These are phyloP conservation scores for Falco punctatus DNA, from an alignment of 2,113 vertebrate genomes.

Conservation along the genomic window DNA sequence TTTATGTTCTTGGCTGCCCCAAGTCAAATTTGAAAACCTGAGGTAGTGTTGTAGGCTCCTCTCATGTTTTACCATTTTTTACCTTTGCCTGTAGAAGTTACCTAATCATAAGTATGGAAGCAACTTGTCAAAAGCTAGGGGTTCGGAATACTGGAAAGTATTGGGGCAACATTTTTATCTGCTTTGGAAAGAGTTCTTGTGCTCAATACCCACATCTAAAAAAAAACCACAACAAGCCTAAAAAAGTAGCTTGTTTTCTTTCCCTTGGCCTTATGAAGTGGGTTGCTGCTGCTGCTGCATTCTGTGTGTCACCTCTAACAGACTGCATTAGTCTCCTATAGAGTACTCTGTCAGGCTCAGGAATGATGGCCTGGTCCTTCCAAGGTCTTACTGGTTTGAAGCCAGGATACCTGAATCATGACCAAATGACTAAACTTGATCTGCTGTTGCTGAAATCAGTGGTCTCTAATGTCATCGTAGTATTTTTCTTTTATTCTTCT, in stretches of 20 bases:
- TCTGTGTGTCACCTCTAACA: not conserved
- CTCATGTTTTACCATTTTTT: not conserved
- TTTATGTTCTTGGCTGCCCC: not conserved
- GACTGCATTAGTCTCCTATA: not conserved
- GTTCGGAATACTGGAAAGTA: not conserved
- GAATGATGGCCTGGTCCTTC: not conserved
- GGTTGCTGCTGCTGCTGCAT: not conserved
- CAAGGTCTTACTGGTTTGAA: not conserved
- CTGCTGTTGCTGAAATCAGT: not conserved
- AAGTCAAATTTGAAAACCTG: not conserved
- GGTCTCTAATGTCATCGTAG: not conserved
- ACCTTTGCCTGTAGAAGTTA: not conserved
- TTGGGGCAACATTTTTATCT: not conserved
- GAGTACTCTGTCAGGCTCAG: not conserved
- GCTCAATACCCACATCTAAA: not conserved
- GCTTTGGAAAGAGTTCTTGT: not conserved
- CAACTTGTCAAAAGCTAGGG: not conserved
- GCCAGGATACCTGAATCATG: not conserved
- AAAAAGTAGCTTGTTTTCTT: not conserved
- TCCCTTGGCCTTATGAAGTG: not conserved
- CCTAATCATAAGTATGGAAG: not conserved
- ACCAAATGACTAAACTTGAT: not conserved
- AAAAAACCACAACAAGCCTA: not conserved
- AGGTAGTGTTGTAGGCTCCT: not conserved
- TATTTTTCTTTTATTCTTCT: not conserved